Conservation (phyloP, 2,888 invertebrate species). For the Gari tellinella region DNA sequence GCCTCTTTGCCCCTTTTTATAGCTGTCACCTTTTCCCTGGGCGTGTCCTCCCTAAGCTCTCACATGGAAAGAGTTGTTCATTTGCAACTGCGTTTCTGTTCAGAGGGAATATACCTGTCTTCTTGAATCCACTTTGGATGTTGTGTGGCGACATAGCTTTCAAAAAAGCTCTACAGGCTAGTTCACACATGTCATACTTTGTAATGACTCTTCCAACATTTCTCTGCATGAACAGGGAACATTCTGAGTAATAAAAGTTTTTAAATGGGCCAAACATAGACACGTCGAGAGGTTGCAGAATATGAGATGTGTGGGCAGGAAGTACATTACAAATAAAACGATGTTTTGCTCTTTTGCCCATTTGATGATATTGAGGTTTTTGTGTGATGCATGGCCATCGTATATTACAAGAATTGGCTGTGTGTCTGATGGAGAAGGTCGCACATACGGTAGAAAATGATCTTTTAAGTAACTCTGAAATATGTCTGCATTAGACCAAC, state of each 20-base stretch:
- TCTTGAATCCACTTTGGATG: slow-evolving; percentile 18
- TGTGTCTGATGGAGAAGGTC: background rate
- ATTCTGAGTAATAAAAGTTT: slow-evolving; percentile 23
- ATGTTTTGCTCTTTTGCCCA: slow-evolving; percentile 22
- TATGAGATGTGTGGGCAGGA: slow-evolving; percentile 32
- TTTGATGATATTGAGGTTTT: slow-evolving; percentile 5
- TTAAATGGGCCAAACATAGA: slow-evolving; percentile 34
- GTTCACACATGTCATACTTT: slow-evolving; percentile 15
- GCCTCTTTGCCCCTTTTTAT: too few relatives aligned
- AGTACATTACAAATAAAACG: slow-evolving; percentile 28
- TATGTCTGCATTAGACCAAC: slow-evolving; percentile 21
- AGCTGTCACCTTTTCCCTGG: too few relatives aligned
- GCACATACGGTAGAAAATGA: slow-evolving; percentile 19
- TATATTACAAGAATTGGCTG: slow-evolving; percentile 13
- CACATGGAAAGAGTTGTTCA: too few relatives aligned
- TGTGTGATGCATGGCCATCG: slow-evolving; percentile 34
- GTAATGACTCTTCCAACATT: slow-evolving; percentile 21
- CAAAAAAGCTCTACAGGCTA: slow-evolving; percentile 27
- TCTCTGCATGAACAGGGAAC: slow-evolving; percentile 11
- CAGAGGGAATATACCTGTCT: slow-evolving; percentile 23
- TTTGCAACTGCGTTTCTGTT: too few relatives aligned
- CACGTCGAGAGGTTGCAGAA: slow-evolving; percentile 31
- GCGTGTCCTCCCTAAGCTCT: too few relatives aligned
- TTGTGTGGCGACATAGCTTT: too few relatives aligned
- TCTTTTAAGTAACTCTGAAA: slow-evolving; percentile 17